phyloP scores from a whole-genome alignment of 2,797 vertebrate species.

The Serranus cabrilla region DNA sequence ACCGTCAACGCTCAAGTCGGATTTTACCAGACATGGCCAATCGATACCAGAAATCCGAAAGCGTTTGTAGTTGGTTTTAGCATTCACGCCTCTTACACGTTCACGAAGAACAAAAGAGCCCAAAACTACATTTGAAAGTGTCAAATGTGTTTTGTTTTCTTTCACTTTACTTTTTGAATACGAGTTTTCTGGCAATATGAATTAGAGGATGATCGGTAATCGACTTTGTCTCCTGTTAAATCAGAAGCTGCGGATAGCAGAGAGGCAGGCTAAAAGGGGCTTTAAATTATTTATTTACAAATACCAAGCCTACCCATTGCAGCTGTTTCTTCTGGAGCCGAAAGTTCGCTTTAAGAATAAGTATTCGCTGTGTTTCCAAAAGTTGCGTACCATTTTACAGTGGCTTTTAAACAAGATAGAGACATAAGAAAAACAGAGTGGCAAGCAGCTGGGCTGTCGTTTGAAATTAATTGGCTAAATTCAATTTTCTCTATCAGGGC shows the following conservation, averaged over 20 bases:
- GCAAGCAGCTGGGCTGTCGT: not conserved
- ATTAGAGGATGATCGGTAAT: slow-evolving; percentile 8
- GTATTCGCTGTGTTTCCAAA: slow-evolving; percentile 50
- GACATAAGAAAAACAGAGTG: not conserved
- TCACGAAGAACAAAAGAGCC: fast-evolving
- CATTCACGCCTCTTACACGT: fast-evolving
- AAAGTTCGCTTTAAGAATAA: slow-evolving; percentile 66
- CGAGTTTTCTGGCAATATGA: not conserved
- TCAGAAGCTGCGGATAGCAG: slow-evolving; percentile 75
- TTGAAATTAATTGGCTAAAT: not conserved
- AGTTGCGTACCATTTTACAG: slow-evolving; percentile 27
- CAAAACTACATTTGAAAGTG: fast-evolving
- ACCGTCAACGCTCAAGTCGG: slow-evolving; percentile 83
- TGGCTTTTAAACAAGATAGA: not conserved
- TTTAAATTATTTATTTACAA: slow-evolving; percentile 86
- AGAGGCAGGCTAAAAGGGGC: slow-evolving; percentile 78
- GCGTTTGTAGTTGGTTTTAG: slow-evolving; percentile 5
- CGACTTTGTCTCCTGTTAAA: slow-evolving; percentile 63
- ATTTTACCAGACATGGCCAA: slow-evolving; percentile 73
- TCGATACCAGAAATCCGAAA: slow-evolving; percentile 61
- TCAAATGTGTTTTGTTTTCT: fast-evolving
- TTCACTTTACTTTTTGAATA: fast-evolving
- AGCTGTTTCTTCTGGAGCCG: slow-evolving; percentile 73
- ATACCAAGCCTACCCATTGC: slow-evolving; percentile 76
- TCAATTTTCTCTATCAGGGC: not conserved